phyloP scores from a whole-genome alignment of 2,888 invertebrate genomes.

The Apantesis nais region DNA sequence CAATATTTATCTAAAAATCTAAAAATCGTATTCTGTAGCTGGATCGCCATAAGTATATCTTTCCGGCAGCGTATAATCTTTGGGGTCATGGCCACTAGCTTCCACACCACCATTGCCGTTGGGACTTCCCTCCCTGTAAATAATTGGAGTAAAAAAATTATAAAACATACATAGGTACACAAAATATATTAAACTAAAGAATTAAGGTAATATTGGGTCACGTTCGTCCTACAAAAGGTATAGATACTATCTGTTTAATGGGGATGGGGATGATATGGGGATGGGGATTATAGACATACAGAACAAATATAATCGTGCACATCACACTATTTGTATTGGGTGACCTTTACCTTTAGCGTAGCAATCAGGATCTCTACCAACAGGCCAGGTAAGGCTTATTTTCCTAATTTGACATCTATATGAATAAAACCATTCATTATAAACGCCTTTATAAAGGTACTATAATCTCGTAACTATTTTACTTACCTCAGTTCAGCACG shows the following conservation, averaged over 20 bases:
- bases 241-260: not conserved
- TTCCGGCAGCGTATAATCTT: conserved; percentile 75
- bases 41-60: conserved; percentile 76
- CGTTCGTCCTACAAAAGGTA: not conserved
- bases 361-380: too few species aligned
- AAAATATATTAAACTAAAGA: not conserved
- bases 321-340: not conserved
- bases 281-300: too few species aligned
- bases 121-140: conserved; percentile 65
- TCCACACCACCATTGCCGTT: conserved; percentile 79
- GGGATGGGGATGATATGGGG: too few species aligned
- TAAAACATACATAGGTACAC: not conserved
- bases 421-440: too few species aligned
- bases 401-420: too few species aligned
- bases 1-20: conserved; percentile 34
- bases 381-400: too few species aligned
- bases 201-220: too few species aligned
- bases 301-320: not conserved
- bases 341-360: too few species aligned
- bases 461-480: not conserved
- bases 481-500: conserved; percentile 73
- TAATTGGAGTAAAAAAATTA: not conserved
- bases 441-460: not conserved
- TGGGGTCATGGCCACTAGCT: conserved; percentile 73
- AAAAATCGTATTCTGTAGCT: conserved; percentile 71